Evolutionary conservation across 2,797 vertebrate species (phyloP).

Genomic region (Acrocephalus scirpaceus): DNA sequence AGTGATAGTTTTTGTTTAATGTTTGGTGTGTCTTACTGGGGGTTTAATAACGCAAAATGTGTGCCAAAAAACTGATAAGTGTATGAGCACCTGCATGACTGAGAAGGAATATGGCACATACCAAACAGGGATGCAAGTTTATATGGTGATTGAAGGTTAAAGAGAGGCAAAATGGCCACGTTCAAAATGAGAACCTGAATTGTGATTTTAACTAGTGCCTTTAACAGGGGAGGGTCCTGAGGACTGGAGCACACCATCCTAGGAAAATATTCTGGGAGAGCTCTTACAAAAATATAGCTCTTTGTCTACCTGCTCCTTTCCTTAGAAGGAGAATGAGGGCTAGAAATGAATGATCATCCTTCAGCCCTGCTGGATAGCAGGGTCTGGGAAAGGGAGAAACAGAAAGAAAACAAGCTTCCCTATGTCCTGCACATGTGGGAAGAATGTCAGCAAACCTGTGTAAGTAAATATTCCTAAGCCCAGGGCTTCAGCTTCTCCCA

Average conservation of each 20-base stretch:
- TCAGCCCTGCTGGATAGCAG: background rate
- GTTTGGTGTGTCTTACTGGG: background rate
- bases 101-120: background rate
- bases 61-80: background rate
- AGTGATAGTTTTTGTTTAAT: background rate
- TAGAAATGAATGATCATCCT: background rate
- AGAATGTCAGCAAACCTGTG: background rate
- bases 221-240: background rate
- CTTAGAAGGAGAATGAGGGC: background rate
- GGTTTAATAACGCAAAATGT: background rate
- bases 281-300: background rate
- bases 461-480: background rate
- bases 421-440: background rate
- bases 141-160: background rate
- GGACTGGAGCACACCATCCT: background rate
- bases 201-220: background rate
- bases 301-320: background rate
- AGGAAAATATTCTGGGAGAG: background rate
- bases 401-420: background rate
- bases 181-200: background rate
- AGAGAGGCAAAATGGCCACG: background rate
- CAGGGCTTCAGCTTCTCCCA: background rate
- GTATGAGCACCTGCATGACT: background rate
- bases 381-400: background rate
- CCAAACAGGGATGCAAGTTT: background rate